A percentile compares a stretch with the other conserved stretches of the same genome.
Evolutionary conservation across 2,888 invertebrate species (phyloP).

Genomic region (Drosophila colorata): DNA sequence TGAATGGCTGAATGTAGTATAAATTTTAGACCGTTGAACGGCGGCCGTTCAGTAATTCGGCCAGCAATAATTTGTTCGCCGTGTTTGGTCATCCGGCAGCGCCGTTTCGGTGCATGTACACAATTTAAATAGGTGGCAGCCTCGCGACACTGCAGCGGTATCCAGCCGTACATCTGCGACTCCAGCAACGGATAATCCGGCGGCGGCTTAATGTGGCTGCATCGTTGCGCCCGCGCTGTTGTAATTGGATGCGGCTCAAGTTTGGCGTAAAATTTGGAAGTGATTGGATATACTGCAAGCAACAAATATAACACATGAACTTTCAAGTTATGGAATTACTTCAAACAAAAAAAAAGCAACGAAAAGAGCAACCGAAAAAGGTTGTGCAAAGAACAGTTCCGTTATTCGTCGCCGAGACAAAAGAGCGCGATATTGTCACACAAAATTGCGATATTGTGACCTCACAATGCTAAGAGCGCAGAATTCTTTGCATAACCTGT

Average conservation of each 20-base stretch:
- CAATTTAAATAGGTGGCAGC: conserved; percentile 68
- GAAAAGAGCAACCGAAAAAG: background rate
- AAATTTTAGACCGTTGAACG: conserved; percentile 81
- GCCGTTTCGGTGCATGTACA: conserved; percentile 77
- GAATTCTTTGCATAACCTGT: too few species aligned
- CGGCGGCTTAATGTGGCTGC: conserved; percentile 29
- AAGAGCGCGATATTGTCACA: too few species aligned
- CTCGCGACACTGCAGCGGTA: conserved; percentile 62
- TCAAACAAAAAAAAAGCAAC: background rate
- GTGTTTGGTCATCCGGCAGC: conserved; percentile 82
- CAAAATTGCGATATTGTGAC: too few species aligned
- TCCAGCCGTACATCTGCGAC: conserved; percentile 83
- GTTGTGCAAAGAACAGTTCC: too few species aligned
- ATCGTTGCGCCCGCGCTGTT: conserved; percentile 46
- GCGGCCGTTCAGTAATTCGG: conserved; percentile 79
- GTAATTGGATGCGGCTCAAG: conserved; percentile 52
- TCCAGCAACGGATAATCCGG: conserved; percentile 72
- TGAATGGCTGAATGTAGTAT: conserved; percentile 59
- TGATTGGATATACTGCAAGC: conserved; percentile 73
- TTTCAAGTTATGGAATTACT: background rate
- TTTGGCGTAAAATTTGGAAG: conserved; percentile 80
- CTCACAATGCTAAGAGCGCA: too few species aligned
- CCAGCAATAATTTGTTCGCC: conserved; percentile 79
- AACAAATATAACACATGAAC: background rate
- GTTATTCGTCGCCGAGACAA: too few species aligned